Percentiles rank a stretch among this genome's conserved stretches.
Conservation (phyloP, 2,797 vertebrate species). For the Gastrophryne carolinensis region DNA sequence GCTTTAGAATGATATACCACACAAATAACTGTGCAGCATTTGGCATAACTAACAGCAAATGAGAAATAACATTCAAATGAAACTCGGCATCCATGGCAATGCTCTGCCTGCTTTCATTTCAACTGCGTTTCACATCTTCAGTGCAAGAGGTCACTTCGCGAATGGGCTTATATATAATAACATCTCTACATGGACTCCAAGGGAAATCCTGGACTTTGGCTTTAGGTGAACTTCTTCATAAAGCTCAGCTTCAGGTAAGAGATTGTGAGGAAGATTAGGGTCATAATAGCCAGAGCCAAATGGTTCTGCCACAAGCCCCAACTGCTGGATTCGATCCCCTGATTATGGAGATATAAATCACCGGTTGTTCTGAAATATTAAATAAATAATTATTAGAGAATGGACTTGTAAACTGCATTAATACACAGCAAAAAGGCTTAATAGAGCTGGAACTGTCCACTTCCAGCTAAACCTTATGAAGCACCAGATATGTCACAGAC, state of each 20-base stretch:
- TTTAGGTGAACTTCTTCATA: slow-evolving; percentile 85
- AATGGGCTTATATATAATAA: slow-evolving; percentile 4
- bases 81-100: not conserved
- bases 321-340: slow-evolving; percentile 75
- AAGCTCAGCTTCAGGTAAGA: slow-evolving; percentile 82
- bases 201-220: not conserved
- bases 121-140: not conserved
- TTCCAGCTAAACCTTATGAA: too few relatives aligned
- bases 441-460: too few relatives aligned
- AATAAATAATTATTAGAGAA: too few relatives aligned
- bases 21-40: not conserved
- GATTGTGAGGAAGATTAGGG: slow-evolving; percentile 74
- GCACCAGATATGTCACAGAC: too few relatives aligned
- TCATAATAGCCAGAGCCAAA: slow-evolving; percentile 78
- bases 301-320: slow-evolving; percentile 92
- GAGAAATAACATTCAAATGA: not conserved
- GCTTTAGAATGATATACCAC: too few relatives aligned
- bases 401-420: too few relatives aligned
- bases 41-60: not conserved
- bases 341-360: slow-evolving; percentile 71
- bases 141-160: not conserved
- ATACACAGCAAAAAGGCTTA: too few relatives aligned
- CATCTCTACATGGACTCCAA: too few relatives aligned
- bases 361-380: slow-evolving; percentile 76
- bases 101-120: not conserved